phyloP scores from a whole-genome alignment of 2,797 vertebrate genomes.

The Enteromius radiatus region DNA sequence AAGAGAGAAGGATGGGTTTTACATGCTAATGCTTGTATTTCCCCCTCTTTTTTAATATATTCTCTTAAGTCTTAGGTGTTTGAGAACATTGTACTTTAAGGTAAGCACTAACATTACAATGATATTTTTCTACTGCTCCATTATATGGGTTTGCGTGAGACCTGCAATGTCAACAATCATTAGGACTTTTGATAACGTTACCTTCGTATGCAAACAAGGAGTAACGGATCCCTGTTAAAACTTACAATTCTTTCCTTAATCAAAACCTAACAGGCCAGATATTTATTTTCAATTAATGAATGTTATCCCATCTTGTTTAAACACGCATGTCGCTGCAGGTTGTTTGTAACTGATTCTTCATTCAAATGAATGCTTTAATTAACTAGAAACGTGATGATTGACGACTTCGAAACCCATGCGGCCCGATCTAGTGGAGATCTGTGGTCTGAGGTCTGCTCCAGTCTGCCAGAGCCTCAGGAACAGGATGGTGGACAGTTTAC shows the following conservation, averaged over 20 bases:
- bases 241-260: background rate
- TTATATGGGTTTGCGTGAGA: background rate
- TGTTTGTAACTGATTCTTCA: background rate
- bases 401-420: constrained; percentile 77
- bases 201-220: background rate
- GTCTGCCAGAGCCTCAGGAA: constrained; percentile 74
- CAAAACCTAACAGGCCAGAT: background rate
- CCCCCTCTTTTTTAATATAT: background rate
- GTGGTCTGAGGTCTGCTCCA: constrained; percentile 93
- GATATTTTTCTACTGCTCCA: background rate
- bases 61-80: background rate
- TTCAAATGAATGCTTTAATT: background rate
- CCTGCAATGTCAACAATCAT: constrained; percentile 19
- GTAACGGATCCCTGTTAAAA: background rate
- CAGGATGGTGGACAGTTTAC: constrained; percentile 76
- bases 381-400: constrained; percentile 76
- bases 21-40: constrained; percentile 25
- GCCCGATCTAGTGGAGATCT: constrained; percentile 84
- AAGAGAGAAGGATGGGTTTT: background rate
- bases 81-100: constrained; percentile 24
- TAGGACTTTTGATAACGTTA: background rate
- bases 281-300: background rate
- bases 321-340: background rate
- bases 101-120: constrained; percentile 31
- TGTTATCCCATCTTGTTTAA: background rate